phyloP scores from a whole-genome alignment of 2,888 invertebrate species.

The Orchesellides sinensis region DNA sequence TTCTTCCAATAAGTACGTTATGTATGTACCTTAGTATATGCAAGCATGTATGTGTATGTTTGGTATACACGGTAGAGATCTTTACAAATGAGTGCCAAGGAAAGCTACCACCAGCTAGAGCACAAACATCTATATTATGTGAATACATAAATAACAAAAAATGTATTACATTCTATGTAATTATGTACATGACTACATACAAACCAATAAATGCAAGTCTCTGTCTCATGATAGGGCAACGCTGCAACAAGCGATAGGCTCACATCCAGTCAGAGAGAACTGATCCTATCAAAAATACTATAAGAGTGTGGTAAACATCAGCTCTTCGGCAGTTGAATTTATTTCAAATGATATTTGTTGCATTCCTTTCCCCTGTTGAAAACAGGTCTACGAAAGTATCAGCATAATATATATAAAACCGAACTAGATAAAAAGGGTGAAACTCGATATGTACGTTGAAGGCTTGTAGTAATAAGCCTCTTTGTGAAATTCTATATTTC shows the following conservation, averaged over 20 bases:
- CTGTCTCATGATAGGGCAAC: neutral
- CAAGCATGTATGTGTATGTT: neutral
- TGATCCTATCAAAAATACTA: neutral
- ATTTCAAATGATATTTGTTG: constrained; percentile 59
- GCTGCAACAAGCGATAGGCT: constrained; percentile 48
- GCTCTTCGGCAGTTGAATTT: constrained; percentile 28
- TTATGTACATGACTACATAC: neutral
- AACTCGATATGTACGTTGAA: constrained; percentile 39
- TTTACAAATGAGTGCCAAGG: neutral
- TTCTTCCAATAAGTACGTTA: constrained; percentile 21
- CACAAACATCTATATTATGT: neutral
- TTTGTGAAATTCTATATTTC: constrained; percentile 65
- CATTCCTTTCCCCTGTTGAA: constrained; percentile 12
- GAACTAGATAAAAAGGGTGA: constrained; percentile 22
- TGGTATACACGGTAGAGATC: neutral
- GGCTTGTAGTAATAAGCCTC: constrained; percentile 48
- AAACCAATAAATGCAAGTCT: too few species aligned
- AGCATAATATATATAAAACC: neutral
- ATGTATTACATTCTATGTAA: neutral
- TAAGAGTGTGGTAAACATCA: neutral
- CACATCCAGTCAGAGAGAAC: neutral
- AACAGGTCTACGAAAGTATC: neutral
- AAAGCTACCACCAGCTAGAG: neutral
- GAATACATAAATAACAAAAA: neutral
- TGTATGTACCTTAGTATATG: neutral